A percentile compares a stretch with the other conserved stretches of the same genome.
Evolutionary conservation across 1,140 invertebrate species (phyloP).

Genomic region (Oedothorax gibbosus): DNA sequence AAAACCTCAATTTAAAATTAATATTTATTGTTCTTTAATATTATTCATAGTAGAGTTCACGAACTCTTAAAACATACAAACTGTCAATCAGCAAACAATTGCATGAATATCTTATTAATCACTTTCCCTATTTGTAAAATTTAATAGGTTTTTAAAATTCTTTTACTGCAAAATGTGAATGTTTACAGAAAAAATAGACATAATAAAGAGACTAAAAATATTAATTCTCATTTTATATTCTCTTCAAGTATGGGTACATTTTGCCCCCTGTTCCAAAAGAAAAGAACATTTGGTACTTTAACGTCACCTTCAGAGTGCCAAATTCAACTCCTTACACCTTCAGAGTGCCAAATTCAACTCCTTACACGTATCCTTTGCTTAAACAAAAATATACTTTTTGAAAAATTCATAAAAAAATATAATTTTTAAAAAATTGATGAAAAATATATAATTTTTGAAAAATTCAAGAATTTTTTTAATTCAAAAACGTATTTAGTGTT

Average conservation of each 20-base stretch:
- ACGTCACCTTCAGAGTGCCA: constrained; percentile 17
- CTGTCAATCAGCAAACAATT: no score
- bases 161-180: not conserved
- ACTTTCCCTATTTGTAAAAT: not conserved
- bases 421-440: no score
- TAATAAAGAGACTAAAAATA: constrained; percentile 6
- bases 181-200: not conserved
- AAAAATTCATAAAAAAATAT: no score
- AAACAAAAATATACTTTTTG: no score
- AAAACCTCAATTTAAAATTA: no score
- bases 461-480: no score
- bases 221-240: not conserved
- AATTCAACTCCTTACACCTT: constrained; percentile 18
- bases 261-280: constrained; percentile 17
- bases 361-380: constrained; percentile 49
- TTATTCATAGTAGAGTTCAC: no score
- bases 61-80: no score
- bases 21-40: no score
- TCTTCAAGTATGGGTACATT: constrained; percentile 44
- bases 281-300: constrained; percentile 28
- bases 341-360: not conserved
- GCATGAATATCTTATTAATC: no score
- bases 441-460: no score
- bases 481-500: no score
- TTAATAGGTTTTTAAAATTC: not conserved